phyloP scores from a whole-genome alignment of 2,113 vertebrate genomes.

The Bujurquina vittata region DNA sequence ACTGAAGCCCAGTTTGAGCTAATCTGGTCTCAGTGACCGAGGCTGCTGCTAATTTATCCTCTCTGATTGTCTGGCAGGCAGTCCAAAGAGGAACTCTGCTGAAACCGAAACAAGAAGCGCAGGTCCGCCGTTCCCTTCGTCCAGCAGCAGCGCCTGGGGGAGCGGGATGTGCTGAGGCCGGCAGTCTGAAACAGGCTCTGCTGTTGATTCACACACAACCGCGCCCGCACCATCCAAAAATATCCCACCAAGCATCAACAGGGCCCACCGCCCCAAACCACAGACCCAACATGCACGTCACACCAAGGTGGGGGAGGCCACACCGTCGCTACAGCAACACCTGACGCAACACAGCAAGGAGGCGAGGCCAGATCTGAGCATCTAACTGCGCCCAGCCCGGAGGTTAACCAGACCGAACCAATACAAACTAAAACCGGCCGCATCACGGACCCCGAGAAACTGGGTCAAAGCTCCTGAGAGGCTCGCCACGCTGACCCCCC shows the following conservation, averaged over 20 bases:
- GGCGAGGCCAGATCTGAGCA: background rate
- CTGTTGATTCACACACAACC: too few relatives aligned
- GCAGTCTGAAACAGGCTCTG: background rate
- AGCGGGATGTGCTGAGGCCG: background rate
- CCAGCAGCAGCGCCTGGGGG: slow-evolving; percentile 8
- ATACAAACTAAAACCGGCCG: background rate
- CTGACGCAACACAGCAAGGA: background rate
- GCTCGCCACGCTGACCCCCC: background rate
- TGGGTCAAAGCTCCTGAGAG: background rate
- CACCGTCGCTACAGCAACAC: rapidly evolving
- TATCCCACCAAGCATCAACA: background rate
- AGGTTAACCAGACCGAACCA: background rate
- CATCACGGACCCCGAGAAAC: background rate
- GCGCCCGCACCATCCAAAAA: background rate
- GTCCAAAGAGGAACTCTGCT: slow-evolving; percentile 54
- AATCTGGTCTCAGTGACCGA: too few relatives aligned
- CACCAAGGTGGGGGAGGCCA: background rate
- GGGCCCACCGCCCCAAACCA: background rate
- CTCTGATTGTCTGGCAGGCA: background rate
- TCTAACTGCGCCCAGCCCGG: too few relatives aligned
- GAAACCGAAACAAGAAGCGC: slow-evolving; percentile 65
- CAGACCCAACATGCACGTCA: too few relatives aligned
- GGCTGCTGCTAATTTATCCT: too few relatives aligned
- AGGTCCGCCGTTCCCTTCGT: slow-evolving; percentile 27
- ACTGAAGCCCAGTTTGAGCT: too few relatives aligned